Evolutionary conservation across 1,140 invertebrate species (phyloP).

Genomic region (Plodia interpunctella): DNA sequence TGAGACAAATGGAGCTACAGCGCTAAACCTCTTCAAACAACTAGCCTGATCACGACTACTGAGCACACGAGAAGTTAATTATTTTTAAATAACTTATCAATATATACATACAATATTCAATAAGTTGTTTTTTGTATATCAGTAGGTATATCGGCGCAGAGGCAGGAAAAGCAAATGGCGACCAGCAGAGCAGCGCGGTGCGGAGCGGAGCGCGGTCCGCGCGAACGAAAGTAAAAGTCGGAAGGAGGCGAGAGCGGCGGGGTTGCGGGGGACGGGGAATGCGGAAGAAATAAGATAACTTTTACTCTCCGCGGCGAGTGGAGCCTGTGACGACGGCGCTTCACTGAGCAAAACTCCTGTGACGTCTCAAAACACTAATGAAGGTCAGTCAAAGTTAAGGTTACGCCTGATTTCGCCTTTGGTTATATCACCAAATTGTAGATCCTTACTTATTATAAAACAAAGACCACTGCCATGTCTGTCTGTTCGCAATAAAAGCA

Average conservation of each 20-base stretch:
- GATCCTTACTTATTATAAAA: no score
- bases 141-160: background rate
- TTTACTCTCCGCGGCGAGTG: slow-evolving; percentile 48
- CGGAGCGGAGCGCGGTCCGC: slow-evolving; percentile 16
- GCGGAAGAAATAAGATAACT: slow-evolving; percentile 58
- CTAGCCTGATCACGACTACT: no score
- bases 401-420: background rate
- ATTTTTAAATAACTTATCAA: no score
- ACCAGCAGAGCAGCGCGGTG: slow-evolving; percentile 15
- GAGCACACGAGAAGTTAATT: no score
- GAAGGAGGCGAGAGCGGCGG: slow-evolving; percentile 28
- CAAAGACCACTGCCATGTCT: no score
- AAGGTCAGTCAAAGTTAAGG: background rate
- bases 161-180: slow-evolving; percentile 13
- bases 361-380: background rate
- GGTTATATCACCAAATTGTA: background rate
- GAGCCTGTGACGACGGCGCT: background rate
- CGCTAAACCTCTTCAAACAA: no score
- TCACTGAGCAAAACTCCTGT: no score
- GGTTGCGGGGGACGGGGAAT: slow-evolving; percentile 20
- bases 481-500: no score
- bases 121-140: no score
- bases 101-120: no score
- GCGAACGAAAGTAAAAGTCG: slow-evolving; percentile 65
- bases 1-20: no score